Evolutionary conservation across 2,797 vertebrate species (phyloP).

Genomic region (Danio albolineatus): DNA sequence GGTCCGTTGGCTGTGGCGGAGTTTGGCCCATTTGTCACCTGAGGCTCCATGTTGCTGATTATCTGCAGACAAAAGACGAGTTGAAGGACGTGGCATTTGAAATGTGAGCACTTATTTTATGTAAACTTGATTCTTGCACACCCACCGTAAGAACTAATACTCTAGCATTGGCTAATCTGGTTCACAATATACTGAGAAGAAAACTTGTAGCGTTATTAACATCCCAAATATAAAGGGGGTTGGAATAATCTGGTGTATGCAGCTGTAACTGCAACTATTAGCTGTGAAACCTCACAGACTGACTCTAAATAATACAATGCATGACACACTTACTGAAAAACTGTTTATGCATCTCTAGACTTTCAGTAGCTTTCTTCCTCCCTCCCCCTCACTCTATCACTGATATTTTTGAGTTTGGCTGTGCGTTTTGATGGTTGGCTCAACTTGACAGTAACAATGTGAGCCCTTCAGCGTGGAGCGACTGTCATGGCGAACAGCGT

Average conservation of each 20-base stretch:
- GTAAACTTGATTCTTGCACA: neutral
- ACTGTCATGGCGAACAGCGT: constrained; percentile 62
- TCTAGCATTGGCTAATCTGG: neutral
- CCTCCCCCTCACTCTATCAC: constrained; percentile 28
- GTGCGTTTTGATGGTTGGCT: constrained; percentile 62
- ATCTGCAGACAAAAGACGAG: constrained; percentile 79
- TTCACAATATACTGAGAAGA: neutral
- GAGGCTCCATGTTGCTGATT: constrained; percentile 99
- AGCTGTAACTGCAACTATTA: constrained; percentile 23
- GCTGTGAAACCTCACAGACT: constrained; percentile 21
- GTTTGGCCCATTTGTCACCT: constrained; percentile 98
- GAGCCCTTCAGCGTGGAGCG: constrained; percentile 53
- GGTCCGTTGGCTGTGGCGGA: constrained; percentile 96
- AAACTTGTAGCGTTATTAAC: neutral
- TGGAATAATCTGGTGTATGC: constrained; percentile 30
- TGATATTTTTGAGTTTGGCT: constrained; percentile 52
- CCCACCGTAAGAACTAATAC: neutral
- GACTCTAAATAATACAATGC: constrained; percentile 49
- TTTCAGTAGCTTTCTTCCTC: constrained; percentile 33
- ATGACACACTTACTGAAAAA: constrained; percentile 44
- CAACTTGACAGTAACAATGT: constrained; percentile 56
- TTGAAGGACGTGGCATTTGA: constrained; percentile 12
- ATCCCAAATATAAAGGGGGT: constrained; percentile 11
- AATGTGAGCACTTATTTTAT: neutral
- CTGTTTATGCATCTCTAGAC: constrained; percentile 39